These are phyloP conservation scores for Synanthedon andrenaeformis DNA, from an alignment of 2,888 invertebrate genomes.

Conservation along the genomic window DNA sequence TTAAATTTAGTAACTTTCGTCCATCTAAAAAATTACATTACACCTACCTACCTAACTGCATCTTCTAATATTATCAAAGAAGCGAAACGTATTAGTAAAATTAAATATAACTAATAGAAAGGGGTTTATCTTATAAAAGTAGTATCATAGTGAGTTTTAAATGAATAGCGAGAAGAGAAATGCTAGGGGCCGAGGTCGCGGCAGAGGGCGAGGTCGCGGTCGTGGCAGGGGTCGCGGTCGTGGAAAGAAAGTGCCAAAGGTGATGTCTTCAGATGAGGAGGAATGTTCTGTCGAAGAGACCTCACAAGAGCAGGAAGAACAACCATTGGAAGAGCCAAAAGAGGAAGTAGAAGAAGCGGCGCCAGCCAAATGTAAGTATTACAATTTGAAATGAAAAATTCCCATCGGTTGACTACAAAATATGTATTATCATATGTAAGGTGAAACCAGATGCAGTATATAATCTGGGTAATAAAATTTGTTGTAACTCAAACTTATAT, in stretches of 20 bases:
- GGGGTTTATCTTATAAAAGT: too few species aligned
- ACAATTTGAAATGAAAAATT: not conserved
- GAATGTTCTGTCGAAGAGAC: slow-evolving; percentile 64
- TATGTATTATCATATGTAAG: too few species aligned
- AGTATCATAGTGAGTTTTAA: slow-evolving; percentile 2
- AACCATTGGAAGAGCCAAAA: slow-evolving; percentile 45
- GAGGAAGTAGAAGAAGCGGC: slow-evolving; percentile 58
- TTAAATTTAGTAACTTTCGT: too few species aligned
- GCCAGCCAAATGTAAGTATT: slow-evolving; percentile 63
- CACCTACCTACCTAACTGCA: too few species aligned
- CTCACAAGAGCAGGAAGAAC: slow-evolving; percentile 65
- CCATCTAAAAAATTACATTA: too few species aligned
- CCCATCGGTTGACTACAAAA: too few species aligned
- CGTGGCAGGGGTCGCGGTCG: slow-evolving; percentile 78
- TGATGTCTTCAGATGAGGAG: slow-evolving; percentile 73
- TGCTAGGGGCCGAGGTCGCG: slow-evolving; percentile 79
- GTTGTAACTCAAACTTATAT: too few species aligned
- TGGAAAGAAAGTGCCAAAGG: slow-evolving; percentile 80
- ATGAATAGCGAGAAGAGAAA: slow-evolving; percentile 73
- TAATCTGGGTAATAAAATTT: too few species aligned
- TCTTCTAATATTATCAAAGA: too few species aligned
- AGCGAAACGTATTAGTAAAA: too few species aligned
- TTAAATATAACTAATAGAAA: too few species aligned
- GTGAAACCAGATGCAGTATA: too few species aligned
- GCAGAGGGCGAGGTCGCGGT: slow-evolving; percentile 83